Evolutionary conservation across 2,888 invertebrate species (phyloP).

Genomic region (Chouioia cunea): DNA sequence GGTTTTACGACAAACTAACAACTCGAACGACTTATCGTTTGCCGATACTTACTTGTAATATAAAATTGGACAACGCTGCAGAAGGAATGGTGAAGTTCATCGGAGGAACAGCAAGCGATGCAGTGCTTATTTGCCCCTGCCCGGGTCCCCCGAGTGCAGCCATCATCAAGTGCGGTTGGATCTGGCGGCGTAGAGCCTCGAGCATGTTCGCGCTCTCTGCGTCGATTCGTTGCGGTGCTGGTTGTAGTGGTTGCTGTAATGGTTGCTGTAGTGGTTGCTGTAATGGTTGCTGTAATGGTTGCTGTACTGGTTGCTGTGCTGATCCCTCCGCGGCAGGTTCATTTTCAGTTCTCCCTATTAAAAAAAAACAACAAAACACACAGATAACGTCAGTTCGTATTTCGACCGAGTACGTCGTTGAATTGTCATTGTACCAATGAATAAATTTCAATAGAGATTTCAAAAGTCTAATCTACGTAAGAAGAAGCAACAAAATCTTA

Average conservation of each 20-base stretch:
- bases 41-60: constrained; percentile 65
- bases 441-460: not conserved
- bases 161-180: constrained; percentile 79
- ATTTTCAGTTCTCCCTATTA: too few species aligned
- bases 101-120: constrained; percentile 51
- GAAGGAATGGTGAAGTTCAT: constrained; percentile 62
- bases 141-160: constrained; percentile 72
- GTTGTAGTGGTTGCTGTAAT: constrained; percentile 11
- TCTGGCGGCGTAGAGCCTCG: constrained; percentile 77
- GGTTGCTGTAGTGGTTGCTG: constrained; percentile 7
- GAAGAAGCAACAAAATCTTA: constrained; percentile 49
- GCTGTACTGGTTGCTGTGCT: constrained; percentile 47
- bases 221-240: constrained; percentile 64
- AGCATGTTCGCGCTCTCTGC: constrained; percentile 77
- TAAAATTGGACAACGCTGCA: constrained; percentile 56
- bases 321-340: too few species aligned
- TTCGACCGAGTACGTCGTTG: not conserved
- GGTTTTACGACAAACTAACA: too few species aligned
- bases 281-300: constrained; percentile 14
- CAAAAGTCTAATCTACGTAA: not conserved
- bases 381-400: too few species aligned
- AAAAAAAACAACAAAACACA: too few species aligned
- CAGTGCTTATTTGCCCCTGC: constrained; percentile 38
- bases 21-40: not conserved
- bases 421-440: too few species aligned